These are phyloP conservation scores for Coelinius sp. DNA, from an alignment of 2,888 invertebrate genomes.

Conservation along the genomic window DNA sequence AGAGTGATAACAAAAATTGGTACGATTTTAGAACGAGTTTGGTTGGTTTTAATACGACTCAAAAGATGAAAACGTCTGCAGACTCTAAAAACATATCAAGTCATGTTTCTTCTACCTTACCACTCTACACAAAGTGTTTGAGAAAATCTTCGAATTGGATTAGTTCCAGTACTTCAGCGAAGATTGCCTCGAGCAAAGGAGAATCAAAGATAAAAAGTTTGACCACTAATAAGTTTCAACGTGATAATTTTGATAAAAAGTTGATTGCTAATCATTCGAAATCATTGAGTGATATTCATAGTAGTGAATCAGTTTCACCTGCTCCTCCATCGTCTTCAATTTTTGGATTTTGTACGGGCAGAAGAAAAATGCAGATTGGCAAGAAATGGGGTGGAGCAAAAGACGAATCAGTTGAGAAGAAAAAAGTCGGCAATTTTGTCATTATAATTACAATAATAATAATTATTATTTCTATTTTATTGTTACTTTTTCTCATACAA, in stretches of 20 bases:
- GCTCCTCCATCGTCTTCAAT: slow-evolving; percentile 60
- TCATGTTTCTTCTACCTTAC: slow-evolving; percentile 57
- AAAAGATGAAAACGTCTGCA: slow-evolving; percentile 23
- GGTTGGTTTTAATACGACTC: slow-evolving; percentile 34
- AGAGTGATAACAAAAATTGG: slow-evolving; percentile 17
- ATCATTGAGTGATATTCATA: slow-evolving; percentile 54
- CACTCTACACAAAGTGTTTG: slow-evolving; percentile 57
- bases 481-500: no score
- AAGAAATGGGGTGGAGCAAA: slow-evolving; percentile 40
- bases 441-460: neutral
- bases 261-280: slow-evolving; percentile 49
- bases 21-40: slow-evolving; percentile 36
- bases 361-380: slow-evolving; percentile 53
- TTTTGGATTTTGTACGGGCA: slow-evolving; percentile 65
- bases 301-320: slow-evolving; percentile 51
- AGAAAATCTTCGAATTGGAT: slow-evolving; percentile 54
- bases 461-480: slow-evolving; percentile 3
- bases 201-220: slow-evolving; percentile 57
- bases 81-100: neutral
- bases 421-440: slow-evolving; percentile 40
- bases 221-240: slow-evolving; percentile 28
- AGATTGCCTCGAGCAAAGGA: slow-evolving; percentile 45
- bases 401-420: slow-evolving; percentile 26
- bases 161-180: slow-evolving; percentile 51
- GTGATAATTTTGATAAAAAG: slow-evolving; percentile 45